Conservation (phyloP, 2,888 invertebrate species). For the Eristalinus aeneus region DNA sequence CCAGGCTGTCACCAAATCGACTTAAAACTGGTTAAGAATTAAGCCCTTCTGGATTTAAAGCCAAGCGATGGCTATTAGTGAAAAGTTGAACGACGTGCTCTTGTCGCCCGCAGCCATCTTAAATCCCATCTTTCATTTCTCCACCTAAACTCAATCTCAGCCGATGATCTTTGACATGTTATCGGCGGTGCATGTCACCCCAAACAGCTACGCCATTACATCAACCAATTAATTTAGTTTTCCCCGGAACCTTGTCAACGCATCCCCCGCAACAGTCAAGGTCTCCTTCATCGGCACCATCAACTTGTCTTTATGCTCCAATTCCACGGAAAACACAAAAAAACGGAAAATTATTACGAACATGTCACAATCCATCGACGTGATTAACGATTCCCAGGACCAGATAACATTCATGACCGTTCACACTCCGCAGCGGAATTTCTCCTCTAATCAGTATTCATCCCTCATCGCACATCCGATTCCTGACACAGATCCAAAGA, state of each 20-base stretch:
- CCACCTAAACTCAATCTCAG: not conserved
- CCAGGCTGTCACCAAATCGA: too few species aligned
- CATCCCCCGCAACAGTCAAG: not conserved
- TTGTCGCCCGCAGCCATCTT: too few species aligned
- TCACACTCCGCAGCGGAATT: constrained; percentile 50
- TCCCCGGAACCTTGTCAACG: not conserved
- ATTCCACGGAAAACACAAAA: constrained; percentile 14
- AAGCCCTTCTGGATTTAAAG: too few species aligned
- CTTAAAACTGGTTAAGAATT: too few species aligned
- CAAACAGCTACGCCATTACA: not conserved
- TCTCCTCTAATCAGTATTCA: constrained; percentile 62
- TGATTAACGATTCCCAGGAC: constrained; percentile 54
- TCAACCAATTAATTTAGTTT: not conserved
- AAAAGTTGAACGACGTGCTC: too few species aligned
- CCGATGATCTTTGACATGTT: not conserved
- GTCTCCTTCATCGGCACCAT: not conserved
- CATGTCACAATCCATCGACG: constrained; percentile 26
- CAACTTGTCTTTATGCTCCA: constrained; percentile 27
- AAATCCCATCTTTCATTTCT: not conserved
- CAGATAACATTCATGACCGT: constrained; percentile 57
- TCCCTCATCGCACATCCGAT: constrained; percentile 67
- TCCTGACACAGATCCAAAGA: constrained; percentile 20
- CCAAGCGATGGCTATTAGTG: too few species aligned
- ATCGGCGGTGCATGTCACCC: not conserved
- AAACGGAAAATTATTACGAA: not conserved